Base-by-base conservation (phyloP, 1,140 invertebrate species). In the Pararge aegeria region DNA sequence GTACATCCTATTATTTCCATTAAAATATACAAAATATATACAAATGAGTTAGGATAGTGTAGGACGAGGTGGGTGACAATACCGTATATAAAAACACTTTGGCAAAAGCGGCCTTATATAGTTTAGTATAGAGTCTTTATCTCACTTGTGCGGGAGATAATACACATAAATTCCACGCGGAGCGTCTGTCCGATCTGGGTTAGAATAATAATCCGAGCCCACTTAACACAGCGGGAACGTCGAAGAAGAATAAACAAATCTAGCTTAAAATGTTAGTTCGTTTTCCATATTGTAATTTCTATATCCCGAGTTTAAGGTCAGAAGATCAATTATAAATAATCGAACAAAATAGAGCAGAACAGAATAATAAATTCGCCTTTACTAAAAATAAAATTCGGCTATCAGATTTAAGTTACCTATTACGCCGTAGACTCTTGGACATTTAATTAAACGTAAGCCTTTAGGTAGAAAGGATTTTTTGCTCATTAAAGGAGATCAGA, bases 401-500 rank as follows among this genome's bases (percentile, higher is more conserved):
- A 62, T 55, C 54, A 56, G 58, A 62, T 56, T 62, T 56, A 62
- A 56, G 60, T 62, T 62, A 62, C 61, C 61, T 54, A 63, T 63
- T 63, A 63, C 48, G 48, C 29, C 56, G 54, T n/a, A n/a, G 53
- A 63, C 15, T 53, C 55, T 63, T 50, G 61, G 61, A 57, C 55
- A 63, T 63, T 63, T 66, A 65, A 60, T 63, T 60, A 61, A 70
- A 64, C 61, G 60, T 54, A 54, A 63, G 38, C 61, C 56, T 63
- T 67, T 63, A 67, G 46, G 55, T 67, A 55, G 48, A 58, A 59
- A 58, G 56, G 60, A 65, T 53, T 48, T 59, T 65, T 59, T 59
- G 62, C 62, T 66, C 68, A 68, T 71, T 71, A 71, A 71, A 69
- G 62, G 53, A 74, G 68, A 74, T 74, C 66, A 71, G 64, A 74